These are phyloP conservation scores for Thymallus thymallus DNA, from an alignment of 2,113 vertebrate species.

Conservation along the genomic window DNA sequence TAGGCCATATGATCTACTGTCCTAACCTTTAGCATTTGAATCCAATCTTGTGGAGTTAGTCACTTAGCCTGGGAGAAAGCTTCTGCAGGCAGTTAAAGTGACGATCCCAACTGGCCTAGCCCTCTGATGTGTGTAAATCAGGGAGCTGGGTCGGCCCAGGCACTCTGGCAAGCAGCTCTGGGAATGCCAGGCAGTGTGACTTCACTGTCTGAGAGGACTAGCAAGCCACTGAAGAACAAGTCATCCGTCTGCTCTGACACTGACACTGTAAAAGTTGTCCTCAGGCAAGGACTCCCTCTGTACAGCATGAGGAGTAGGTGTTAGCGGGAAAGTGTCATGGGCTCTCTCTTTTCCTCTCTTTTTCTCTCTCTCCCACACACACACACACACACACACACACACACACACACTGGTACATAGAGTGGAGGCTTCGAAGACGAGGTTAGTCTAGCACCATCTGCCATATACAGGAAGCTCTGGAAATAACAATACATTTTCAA, in stretches of 20 bases:
- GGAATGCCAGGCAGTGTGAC: conserved; percentile 48
- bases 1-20: conserved; percentile 22
- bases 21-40: conserved; percentile 45
- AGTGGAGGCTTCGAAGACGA: no score
- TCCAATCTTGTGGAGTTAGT: conserved; percentile 40
- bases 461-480: no score
- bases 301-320: conserved; percentile 55
- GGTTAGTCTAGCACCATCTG: no score
- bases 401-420: background rate
- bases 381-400: no score
- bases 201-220: conserved; percentile 57
- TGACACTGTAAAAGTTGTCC: conserved; percentile 59
- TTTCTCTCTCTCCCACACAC: no score
- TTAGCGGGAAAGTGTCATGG: conserved; percentile 52
- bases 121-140: conserved; percentile 49
- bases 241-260: conserved; percentile 69
- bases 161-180: conserved; percentile 14
- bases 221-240: conserved; percentile 47
- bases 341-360: conserved; percentile 24
- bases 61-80: conserved; percentile 35
- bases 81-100: conserved; percentile 24
- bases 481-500: no score
- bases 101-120: conserved; percentile 23
- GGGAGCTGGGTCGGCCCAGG: conserved; percentile 10
- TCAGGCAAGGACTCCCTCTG: conserved; percentile 25